Percentiles rank a stretch among this genome's conserved stretches.
These are phyloP conservation scores for Macaca mulatta DNA, from an alignment of 2,113 vertebrate genomes.

Conservation along the genomic window DNA sequence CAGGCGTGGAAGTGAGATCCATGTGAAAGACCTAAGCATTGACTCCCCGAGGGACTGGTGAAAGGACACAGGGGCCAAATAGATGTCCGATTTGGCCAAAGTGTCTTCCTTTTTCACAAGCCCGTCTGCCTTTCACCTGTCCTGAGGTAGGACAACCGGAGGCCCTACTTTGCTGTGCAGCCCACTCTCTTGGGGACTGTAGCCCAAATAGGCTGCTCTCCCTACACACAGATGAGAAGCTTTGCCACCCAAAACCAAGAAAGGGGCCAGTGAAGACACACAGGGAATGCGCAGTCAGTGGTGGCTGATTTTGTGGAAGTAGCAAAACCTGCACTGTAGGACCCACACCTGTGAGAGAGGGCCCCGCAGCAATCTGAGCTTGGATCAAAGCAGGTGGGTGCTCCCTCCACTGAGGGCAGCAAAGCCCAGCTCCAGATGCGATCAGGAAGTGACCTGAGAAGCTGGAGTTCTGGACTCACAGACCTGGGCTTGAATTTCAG, in stretches of 20 bases:
- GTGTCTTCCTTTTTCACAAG: constrained; percentile 35
- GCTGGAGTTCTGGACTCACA: not conserved
- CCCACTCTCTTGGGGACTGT: constrained; percentile 39
- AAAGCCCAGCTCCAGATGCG: not conserved
- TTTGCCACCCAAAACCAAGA: not conserved
- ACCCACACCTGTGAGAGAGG: not conserved
- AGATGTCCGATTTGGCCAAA: constrained; percentile 46
- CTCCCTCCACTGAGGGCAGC: too few species aligned
- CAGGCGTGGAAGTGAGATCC: not conserved
- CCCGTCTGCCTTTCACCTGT: constrained; percentile 55
- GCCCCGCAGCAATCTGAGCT: not conserved
- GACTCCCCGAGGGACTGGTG: not conserved
- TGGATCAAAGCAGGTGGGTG: not conserved
- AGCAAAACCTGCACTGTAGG: not conserved
- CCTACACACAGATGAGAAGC: not conserved
- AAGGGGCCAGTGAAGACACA: not conserved
- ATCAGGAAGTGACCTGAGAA: not conserved
- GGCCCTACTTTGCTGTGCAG: constrained; percentile 52
- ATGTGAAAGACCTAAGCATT: not conserved
- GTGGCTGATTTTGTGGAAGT: not conserved
- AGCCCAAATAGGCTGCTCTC: not conserved
- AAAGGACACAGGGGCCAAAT: not conserved
- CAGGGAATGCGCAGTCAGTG: not conserved
- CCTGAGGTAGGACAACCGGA: constrained; percentile 49
- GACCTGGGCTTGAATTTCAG: not conserved